Conservation (phyloP, 2,888 invertebrate species). For the Elegia similella region DNA sequence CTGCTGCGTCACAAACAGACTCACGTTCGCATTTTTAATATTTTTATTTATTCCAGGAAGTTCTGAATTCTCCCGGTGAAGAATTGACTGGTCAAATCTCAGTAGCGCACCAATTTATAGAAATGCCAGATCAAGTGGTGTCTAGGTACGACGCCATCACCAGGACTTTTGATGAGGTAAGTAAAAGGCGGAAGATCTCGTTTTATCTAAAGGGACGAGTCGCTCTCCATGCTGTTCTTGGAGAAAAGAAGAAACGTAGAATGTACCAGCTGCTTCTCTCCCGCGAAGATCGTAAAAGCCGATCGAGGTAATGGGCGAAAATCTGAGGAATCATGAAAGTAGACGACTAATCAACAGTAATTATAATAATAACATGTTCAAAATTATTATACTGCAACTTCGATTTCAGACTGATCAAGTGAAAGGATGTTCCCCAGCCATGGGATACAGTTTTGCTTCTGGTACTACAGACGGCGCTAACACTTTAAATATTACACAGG, state of each 20-base stretch:
- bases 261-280: too few relatives aligned
- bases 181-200: constrained; percentile 25
- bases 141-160: constrained; percentile 58
- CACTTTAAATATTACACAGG: constrained; percentile 86
- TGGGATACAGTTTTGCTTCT: constrained; percentile 93
- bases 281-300: too few relatives aligned
- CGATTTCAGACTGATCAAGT: constrained; percentile 69
- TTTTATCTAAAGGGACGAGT: too few relatives aligned
- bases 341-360: too few relatives aligned
- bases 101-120: constrained; percentile 87
- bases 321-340: too few relatives aligned
- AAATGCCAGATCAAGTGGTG: constrained; percentile 85
- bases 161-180: constrained; percentile 55
- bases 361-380: too few relatives aligned
- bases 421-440: constrained; percentile 87
- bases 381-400: not conserved
- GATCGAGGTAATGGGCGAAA: too few relatives aligned
- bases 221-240: too few relatives aligned
- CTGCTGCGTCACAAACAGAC: too few relatives aligned
- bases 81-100: constrained; percentile 85
- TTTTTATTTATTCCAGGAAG: constrained; percentile 65
- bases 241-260: too few relatives aligned
- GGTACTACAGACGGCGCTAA: constrained; percentile 92
- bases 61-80: constrained; percentile 68
- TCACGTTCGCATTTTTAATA: not conserved